Percentiles rank a stretch among this genome's conserved stretches.
Evolutionary conservation across 2,888 invertebrate species (phyloP).

Genomic region (Amphiduros pacificus): DNA sequence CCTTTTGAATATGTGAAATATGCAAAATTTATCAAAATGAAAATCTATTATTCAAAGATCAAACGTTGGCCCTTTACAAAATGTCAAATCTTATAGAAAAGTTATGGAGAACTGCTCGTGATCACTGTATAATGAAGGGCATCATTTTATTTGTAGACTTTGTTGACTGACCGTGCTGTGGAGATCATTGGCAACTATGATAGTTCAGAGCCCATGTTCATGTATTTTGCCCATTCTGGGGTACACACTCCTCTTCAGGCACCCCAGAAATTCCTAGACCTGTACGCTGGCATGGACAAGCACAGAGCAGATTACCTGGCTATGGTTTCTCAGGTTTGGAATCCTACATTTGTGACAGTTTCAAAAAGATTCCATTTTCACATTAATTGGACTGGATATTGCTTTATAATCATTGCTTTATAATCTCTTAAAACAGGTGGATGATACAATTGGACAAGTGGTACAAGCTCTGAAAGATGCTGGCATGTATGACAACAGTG

Average conservation of each 20-base stretch:
- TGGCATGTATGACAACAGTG: background rate
- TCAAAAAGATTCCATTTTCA: no score
- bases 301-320: background rate
- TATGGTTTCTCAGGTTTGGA: no score
- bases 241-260: background rate
- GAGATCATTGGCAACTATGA: background rate
- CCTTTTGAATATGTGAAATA: background rate
- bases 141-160: background rate
- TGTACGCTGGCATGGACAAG: background rate
- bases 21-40: background rate
- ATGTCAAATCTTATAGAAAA: no score
- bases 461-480: no score
- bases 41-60: background rate
- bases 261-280: background rate
- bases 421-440: no score
- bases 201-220: background rate
- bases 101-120: no score
- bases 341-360: no score
- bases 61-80: no score
- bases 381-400: no score
- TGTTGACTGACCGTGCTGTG: background rate
- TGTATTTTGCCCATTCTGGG: background rate
- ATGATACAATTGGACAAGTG: no score
- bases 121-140: no score
- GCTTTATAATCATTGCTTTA: no score